Percentiles rank a stretch among this genome's conserved stretches.
phyloP scores from a whole-genome alignment of 1,140 invertebrate species.

The Antheraea pernyi region DNA sequence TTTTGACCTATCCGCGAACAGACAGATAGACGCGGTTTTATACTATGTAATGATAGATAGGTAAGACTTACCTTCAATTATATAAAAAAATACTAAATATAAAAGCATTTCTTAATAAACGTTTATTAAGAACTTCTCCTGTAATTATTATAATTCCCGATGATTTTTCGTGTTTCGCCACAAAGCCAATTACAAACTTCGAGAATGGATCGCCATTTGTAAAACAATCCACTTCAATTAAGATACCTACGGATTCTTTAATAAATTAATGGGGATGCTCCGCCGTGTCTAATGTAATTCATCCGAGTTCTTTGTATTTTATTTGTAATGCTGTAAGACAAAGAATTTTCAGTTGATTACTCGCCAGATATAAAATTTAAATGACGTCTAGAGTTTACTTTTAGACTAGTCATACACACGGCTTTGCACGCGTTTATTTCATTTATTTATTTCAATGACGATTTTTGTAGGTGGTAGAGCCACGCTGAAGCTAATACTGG shows the following conservation, averaged over 20 bases:
- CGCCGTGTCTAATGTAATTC: not conserved
- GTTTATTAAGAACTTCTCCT: not conserved
- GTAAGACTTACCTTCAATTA: too few relatives aligned
- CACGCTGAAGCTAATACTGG: too few relatives aligned
- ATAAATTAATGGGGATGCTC: not conserved
- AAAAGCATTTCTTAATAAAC: not conserved
- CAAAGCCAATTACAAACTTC: conserved; percentile 1
- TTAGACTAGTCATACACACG: too few relatives aligned
- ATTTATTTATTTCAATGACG: too few relatives aligned
- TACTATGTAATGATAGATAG: too few relatives aligned
- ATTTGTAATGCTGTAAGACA: not conserved
- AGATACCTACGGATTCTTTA: conserved; percentile 1
- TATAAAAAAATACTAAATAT: not conserved
- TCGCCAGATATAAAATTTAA: not conserved
- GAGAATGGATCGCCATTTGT: conserved; percentile 3
- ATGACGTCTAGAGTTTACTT: too few relatives aligned
- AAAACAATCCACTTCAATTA: conserved; percentile 1
- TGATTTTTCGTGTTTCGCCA: not conserved
- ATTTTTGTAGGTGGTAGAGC: too few relatives aligned
- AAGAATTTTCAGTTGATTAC: not conserved
- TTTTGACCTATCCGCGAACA: too few relatives aligned
- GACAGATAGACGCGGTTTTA: too few relatives aligned
- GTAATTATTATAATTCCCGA: not conserved
- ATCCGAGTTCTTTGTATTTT: not conserved
- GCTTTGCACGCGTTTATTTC: too few relatives aligned